Evolutionary conservation across 2,113 vertebrate genomes (phyloP), one percentile per base, ranked within the genome.

Genomic region (Nesospiza acunhae): DNA sequence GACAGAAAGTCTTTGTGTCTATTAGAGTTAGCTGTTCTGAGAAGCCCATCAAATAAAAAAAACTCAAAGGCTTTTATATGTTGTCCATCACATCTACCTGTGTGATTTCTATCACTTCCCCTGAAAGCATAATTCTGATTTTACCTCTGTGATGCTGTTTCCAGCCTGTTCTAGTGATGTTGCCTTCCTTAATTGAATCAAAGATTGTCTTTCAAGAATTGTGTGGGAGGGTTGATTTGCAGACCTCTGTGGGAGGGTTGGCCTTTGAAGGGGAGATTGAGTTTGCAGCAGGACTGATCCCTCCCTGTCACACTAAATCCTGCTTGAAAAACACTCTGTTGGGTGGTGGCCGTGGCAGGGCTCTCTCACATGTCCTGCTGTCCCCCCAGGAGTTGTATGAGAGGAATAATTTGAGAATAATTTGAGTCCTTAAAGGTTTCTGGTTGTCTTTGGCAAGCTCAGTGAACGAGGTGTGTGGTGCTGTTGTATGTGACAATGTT

Each of bases 81-180:
- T 46, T 39, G 16, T 41, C 7, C 60, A 1, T 44, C 17, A 41
- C 21, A 11, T 30, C 2, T 3, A 11, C 8, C 21, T 23, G 0
- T 53, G 12, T 19, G 47, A 33, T 23, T 63, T 13, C 49, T 67
- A 0, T 47, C 18, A 4, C 44, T 87, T 64, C 12, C 35, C 56
- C 30, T 49, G 63, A 31, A 18, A 53, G 47, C 50, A n/a, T 37
- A 60, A 31, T 85, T 90, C 64, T 44, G 80, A 44, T 85, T 84
- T 74, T 47, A 49, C 53, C 33, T 18, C 12, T 28, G 27, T 68
- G 78, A 28, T 60, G 69, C 60, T 41, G 39, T 91, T 91, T 81
- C 77, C 46, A 90, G 44, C 42, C 56, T 84, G 52, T 73, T 94
- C 70, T 60, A 80, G 60, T 2, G 1, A 47, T 84, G 33, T n/a